Base-by-base conservation (phyloP, 23 tunicate species). In the Phallusia fumigata region DNA sequence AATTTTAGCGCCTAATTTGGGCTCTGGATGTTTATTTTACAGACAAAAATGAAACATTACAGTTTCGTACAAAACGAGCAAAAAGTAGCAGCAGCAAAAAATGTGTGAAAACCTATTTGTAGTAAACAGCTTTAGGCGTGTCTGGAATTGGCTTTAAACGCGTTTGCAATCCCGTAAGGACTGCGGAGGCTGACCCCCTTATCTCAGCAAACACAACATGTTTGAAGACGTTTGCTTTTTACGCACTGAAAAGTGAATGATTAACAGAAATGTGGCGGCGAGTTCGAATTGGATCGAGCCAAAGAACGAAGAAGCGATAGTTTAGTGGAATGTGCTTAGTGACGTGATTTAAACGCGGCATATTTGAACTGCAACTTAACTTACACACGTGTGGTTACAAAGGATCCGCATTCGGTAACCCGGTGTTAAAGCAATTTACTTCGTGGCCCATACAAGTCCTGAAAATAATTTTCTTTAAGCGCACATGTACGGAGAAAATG, bases 191-290 rank as follows among this genome's bases (percentile, higher is more conserved):
- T 40, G 47, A 40, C 47, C 28, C 13, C 28, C 69, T 58, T 58
- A 58, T 58, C 69, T 58, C 28, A 24, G 69, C 69, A 58, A 58
- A 58, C 69, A 58, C 11, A 21, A 58, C 16, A 58, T 58, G 69
- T 58, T 58, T 58, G 28, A 58, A 58, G 69, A 58, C 69, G 69
- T 58, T 58, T 58, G 69, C 28, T 58, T 10, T 58, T 58, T 58
- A 58, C 69, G 69, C 3, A 24, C 28, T 24, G 15, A 1, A 1
- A 58, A 24, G 69, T 58, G 69, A 58, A 58, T 58, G 28, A 58
- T 58, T 58, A 58, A 58, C 69, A 24, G 13, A 21, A 24, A 1
- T 21, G 69, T 22, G 69, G 69, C 69, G 69, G 69, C 26, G 28
- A 24, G 69, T 24, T 58, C 16, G 69, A 58, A 58, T 58, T 13